phyloP scores from a whole-genome alignment of 1,140 invertebrate species.

The Philotrypesis tridentata region DNA sequence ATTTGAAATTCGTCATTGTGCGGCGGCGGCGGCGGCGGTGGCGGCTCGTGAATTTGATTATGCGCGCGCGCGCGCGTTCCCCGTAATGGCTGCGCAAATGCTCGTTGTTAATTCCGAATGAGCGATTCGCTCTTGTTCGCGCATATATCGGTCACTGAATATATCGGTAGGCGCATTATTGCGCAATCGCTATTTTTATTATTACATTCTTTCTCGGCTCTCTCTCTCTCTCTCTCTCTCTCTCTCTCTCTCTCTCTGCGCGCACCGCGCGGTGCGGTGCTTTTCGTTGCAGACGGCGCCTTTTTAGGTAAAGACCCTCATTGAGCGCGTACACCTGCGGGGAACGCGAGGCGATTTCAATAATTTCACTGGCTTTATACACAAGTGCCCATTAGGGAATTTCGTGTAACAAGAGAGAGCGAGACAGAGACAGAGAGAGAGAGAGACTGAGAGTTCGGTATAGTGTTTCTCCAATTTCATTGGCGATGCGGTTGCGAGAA shows the following conservation, averaged over 20 bases:
- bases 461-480: no score
- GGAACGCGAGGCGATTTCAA: no score
- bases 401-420: no score
- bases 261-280: neutral
- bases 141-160: neutral
- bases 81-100: neutral
- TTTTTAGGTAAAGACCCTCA: no score
- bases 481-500: no score
- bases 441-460: no score
- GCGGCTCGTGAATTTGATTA: neutral
- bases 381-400: no score
- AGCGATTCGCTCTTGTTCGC: slow-evolving; percentile 9
- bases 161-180: slow-evolving; percentile 4
- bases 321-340: no score
- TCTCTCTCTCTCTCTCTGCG: neutral
- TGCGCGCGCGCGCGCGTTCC: neutral
- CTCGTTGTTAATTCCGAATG: neutral
- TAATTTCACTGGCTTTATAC: no score
- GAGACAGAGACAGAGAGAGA: no score
- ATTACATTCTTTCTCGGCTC: neutral
- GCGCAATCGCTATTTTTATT: neutral
- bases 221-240: neutral
- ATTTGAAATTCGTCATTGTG: slow-evolving; percentile 30
- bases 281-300: no score
- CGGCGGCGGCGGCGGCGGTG: no score